Conservation (phyloP, 2,888 invertebrate genomes). For the Tenodera sinensis region DNA sequence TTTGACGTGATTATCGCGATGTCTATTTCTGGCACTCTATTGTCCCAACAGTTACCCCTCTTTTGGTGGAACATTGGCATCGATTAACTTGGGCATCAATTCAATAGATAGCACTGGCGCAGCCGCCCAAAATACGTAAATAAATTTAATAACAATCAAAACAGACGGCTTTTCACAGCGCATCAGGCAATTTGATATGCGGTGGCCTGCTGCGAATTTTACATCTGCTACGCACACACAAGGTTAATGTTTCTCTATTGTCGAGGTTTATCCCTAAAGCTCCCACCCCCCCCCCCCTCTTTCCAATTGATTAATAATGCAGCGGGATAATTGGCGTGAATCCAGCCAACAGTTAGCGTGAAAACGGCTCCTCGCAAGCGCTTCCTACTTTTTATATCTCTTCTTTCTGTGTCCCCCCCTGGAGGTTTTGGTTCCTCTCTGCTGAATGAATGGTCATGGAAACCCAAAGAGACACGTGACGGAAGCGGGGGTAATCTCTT, state of each 20-base stretch:
- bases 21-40: not conserved
- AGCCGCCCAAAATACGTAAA: not conserved
- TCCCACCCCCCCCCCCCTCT: too few relatives aligned
- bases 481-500: not conserved
- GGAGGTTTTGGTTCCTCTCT: not conserved
- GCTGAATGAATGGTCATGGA: not conserved
- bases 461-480: not conserved
- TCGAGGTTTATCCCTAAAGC: not conserved
- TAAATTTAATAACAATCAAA: not conserved
- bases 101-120: not conserved
- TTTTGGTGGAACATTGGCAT: not conserved
- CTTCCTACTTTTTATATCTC: not conserved
- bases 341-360: not conserved
- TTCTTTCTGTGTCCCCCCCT: not conserved
- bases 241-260: not conserved
- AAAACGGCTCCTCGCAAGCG: not conserved
- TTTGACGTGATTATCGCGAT: not conserved
- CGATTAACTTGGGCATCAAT: not conserved
- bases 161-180: not conserved
- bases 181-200: not conserved
- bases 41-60: not conserved
- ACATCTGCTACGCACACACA: not conserved
- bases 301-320: not conserved
- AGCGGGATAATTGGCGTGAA: not conserved
- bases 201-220: not conserved